phyloP scores from a whole-genome alignment of 2,113 vertebrate species.

The Leptobrachium leishanense region DNA sequence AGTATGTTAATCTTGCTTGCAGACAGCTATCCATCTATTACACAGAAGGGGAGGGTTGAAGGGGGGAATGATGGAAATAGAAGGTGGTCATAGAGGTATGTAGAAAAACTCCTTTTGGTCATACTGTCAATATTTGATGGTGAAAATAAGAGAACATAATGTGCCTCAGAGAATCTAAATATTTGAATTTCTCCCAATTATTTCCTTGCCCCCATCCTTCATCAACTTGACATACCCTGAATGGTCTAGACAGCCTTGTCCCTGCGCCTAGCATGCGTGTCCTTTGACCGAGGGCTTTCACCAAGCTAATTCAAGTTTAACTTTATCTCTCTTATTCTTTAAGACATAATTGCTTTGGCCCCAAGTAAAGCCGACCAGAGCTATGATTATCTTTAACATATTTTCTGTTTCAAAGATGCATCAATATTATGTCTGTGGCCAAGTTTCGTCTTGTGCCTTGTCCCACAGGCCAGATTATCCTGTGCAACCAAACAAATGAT shows the following conservation, averaged over 20 bases:
- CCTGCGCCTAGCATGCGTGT: background rate
- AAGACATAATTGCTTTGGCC: slow-evolving; percentile 45
- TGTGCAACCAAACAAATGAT: slow-evolving; percentile 24
- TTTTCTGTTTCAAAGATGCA: slow-evolving; percentile 39
- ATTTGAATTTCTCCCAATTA: slow-evolving; percentile 43
- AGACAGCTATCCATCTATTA: slow-evolving; percentile 15
- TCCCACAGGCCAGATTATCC: slow-evolving; percentile 50
- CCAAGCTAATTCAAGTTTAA: slow-evolving; percentile 25
- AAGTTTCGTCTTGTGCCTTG: slow-evolving; percentile 38
- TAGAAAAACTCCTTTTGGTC: slow-evolving; percentile 13
- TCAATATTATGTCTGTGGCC: slow-evolving; percentile 46
- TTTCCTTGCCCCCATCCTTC: slow-evolving; percentile 32
- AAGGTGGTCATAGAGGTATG: background rate
- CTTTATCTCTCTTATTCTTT: slow-evolving; percentile 38
- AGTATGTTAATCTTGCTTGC: slow-evolving; percentile 18
- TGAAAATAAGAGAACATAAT: background rate
- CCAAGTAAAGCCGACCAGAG: slow-evolving; percentile 15
- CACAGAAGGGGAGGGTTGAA: background rate
- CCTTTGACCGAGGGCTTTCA: slow-evolving; percentile 24
- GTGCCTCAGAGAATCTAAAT: slow-evolving; percentile 8
- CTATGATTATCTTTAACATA: slow-evolving; percentile 38
- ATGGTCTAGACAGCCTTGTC: slow-evolving; percentile 37
- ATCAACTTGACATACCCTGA: slow-evolving; percentile 24
- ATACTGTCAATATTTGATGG: slow-evolving; percentile 28
- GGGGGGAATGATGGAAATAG: background rate